These are phyloP conservation scores for Hippoglossus hippoglossus DNA, from an alignment of 2,797 vertebrate species.

Conservation along the genomic window DNA sequence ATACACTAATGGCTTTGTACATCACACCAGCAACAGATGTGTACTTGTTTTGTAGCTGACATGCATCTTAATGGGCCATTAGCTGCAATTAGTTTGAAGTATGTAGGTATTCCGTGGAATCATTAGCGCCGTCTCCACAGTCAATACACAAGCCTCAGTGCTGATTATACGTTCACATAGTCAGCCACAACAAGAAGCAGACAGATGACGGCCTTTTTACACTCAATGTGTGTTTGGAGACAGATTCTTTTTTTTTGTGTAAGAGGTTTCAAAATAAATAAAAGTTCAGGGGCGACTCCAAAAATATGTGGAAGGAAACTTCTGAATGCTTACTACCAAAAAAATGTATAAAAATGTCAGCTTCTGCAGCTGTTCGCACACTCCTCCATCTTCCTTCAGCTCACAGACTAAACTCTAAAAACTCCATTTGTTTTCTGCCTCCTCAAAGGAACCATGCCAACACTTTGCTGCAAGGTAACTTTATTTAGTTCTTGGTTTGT, in stretches of 20 bases:
- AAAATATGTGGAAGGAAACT: not conserved
- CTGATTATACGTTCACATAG: constrained; percentile 8
- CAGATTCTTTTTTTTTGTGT: not conserved
- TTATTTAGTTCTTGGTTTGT: constrained; percentile 12
- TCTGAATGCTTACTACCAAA: not conserved
- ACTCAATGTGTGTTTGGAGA: not conserved
- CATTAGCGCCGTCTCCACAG: constrained; percentile 28
- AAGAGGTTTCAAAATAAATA: not conserved
- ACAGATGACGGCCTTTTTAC: too few relatives aligned
- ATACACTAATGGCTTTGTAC: constrained; percentile 18
- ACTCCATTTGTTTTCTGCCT: constrained; percentile 1
- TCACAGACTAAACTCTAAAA: constrained; percentile 14
- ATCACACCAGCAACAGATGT: constrained; percentile 11
- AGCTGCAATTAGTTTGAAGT: constrained; percentile 44
- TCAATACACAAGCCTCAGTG: constrained; percentile 3
- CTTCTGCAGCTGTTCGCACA: not conserved
- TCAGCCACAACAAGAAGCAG: not conserved
- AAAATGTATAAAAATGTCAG: not conserved
- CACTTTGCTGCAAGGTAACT: not conserved
- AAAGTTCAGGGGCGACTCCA: too few relatives aligned
- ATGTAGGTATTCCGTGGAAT: constrained; percentile 31
- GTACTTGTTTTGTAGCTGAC: constrained; percentile 18
- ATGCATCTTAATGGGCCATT: constrained; percentile 47
- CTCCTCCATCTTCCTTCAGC: not conserved
- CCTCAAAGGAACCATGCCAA: constrained; percentile 1